These are phyloP conservation scores for Serilophus lunatus DNA, from an alignment of 2,113 vertebrate species.

Conservation along the genomic window DNA sequence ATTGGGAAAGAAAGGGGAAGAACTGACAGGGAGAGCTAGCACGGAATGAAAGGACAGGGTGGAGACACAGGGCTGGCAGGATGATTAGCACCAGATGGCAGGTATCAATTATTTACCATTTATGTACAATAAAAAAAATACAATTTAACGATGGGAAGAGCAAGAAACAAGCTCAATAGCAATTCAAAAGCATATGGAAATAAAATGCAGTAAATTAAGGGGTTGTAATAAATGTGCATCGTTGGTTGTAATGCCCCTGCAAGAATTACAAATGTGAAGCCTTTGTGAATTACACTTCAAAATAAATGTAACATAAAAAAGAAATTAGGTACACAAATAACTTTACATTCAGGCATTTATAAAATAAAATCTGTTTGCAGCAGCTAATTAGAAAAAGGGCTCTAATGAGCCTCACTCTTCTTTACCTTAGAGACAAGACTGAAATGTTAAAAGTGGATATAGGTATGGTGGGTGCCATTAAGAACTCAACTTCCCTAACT, in stretches of 20 bases:
- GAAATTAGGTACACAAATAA: conserved; percentile 81
- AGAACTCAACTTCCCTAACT: conserved; percentile 38
- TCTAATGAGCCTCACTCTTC: conserved; percentile 60
- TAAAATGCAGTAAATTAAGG: conserved; percentile 74
- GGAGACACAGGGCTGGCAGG: conserved; percentile 24
- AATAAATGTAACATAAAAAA: conserved; percentile 78
- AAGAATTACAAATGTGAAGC: conserved; percentile 77
- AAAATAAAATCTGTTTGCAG: conserved; percentile 72
- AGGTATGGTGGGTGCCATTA: conserved; percentile 38
- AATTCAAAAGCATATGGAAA: conserved; percentile 79
- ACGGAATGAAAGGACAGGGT: conserved; percentile 40
- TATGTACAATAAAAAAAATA: conserved; percentile 75
- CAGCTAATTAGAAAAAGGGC: conserved; percentile 71
- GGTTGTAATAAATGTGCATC: conserved; percentile 69
- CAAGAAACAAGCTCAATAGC: conserved; percentile 73
- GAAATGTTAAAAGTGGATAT: conserved; percentile 26
- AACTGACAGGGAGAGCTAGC: neutral
- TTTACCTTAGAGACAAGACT: conserved; percentile 47
- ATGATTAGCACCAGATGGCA: conserved; percentile 75
- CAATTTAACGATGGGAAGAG: conserved; percentile 72
- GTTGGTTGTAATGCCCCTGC: conserved; percentile 69
- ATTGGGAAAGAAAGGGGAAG: conserved; percentile 16
- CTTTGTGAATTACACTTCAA: conserved; percentile 79
- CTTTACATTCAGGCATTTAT: conserved; percentile 71
- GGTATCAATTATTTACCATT: conserved; percentile 84